Percentiles rank a stretch among this genome's conserved stretches.
Conservation (phyloP, 2,797 vertebrate species). For the Typhlichthys subterraneus region DNA sequence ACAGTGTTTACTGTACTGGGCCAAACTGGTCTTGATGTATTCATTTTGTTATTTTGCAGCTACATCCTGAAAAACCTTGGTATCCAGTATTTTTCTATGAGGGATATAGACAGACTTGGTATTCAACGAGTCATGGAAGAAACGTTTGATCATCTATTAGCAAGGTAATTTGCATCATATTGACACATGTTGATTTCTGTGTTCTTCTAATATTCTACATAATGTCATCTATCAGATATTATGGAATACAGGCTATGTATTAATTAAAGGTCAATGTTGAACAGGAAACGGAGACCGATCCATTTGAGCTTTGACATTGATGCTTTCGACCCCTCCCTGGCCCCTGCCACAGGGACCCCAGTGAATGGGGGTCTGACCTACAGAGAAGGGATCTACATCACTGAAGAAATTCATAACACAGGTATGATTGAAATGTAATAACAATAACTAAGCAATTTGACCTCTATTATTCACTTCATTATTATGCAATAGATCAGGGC, state of each 20-base stretch:
- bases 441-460: too few relatives aligned
- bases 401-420: slow-evolving; percentile 96
- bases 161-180: slow-evolving; percentile 76
- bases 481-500: too few relatives aligned
- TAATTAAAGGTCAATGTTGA: background rate
- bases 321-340: slow-evolving; percentile 93
- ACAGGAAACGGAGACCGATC: slow-evolving; percentile 89
- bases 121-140: slow-evolving; percentile 97
- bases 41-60: slow-evolving; percentile 65
- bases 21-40: background rate
- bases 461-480: too few relatives aligned
- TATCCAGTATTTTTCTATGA: slow-evolving; percentile 96
- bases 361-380: slow-evolving; percentile 97
- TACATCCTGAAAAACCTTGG: slow-evolving; percentile 92
- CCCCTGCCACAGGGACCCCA: slow-evolving; percentile 94
- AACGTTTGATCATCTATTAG: slow-evolving; percentile 88
- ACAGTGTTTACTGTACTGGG: too few relatives aligned
- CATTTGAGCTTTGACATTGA: slow-evolving; percentile 98
- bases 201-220: background rate
- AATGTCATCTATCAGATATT: too few relatives aligned
- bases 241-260: background rate
- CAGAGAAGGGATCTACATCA: slow-evolving; percentile 95
- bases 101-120: slow-evolving; percentile 93
- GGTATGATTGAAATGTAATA: slow-evolving; percentile 71
- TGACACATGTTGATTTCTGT: background rate